A percentile compares a stretch with the other conserved stretches of the same genome.
Conservation (phyloP, 2,888 invertebrate genomes). For the Mamestra brassicae region DNA sequence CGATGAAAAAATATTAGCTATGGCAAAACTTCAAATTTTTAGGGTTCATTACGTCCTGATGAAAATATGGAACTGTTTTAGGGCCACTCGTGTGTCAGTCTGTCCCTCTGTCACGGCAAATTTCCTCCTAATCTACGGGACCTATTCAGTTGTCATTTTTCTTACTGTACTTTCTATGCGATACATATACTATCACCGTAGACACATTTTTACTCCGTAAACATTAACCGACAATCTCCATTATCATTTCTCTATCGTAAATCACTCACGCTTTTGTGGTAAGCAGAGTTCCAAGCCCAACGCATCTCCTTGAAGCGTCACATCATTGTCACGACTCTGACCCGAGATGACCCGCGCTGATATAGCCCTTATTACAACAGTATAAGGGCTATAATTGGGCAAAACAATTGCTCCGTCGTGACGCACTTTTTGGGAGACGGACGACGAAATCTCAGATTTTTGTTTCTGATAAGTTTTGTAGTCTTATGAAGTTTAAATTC, state of each 20-base stretch:
- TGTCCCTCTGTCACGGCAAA: too few relatives aligned
- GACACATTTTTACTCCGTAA: neutral
- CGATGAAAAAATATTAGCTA: too few relatives aligned
- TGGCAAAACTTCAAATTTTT: too few relatives aligned
- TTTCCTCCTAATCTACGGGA: too few relatives aligned
- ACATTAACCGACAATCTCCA: slow-evolving; percentile 6
- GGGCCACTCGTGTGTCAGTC: too few relatives aligned
- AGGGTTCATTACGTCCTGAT: too few relatives aligned
- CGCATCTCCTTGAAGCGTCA: slow-evolving; percentile 70
- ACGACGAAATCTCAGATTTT: slow-evolving; percentile 64
- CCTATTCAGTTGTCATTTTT: too few relatives aligned
- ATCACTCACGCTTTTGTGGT: slow-evolving; percentile 56
- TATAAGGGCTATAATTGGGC: slow-evolving; percentile 67
- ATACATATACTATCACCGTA: neutral
- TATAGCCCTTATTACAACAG: slow-evolving; percentile 64
- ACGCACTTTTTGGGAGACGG: slow-evolving; percentile 68
- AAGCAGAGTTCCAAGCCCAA: slow-evolving; percentile 46
- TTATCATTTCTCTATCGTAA: slow-evolving; percentile 33
- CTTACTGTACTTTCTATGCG: neutral
- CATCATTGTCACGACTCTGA: slow-evolving; percentile 79
- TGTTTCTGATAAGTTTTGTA: slow-evolving; percentile 45
- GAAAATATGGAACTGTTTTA: too few relatives aligned
- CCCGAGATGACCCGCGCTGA: slow-evolving; percentile 69
- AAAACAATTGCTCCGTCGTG: slow-evolving; percentile 64
- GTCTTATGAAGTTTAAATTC: slow-evolving; percentile 32